Percentiles rank a stretch among this genome's conserved stretches.
phyloP scores from a whole-genome alignment of 2,888 invertebrate species.

The Microchrysa polita region DNA sequence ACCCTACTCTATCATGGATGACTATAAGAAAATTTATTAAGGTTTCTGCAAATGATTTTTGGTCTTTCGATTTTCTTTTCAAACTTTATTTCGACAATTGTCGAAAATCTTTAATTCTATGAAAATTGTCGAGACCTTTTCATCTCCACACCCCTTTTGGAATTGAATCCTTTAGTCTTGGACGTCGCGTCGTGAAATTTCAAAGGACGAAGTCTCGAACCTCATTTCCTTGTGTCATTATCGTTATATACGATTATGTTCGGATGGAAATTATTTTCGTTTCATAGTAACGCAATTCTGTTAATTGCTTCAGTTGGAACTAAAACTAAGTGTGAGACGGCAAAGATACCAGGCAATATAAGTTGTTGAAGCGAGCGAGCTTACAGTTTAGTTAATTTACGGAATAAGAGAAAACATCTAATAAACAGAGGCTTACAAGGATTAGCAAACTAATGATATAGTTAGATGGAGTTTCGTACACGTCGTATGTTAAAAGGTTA shows the following conservation, averaged over 20 bases:
- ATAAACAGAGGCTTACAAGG: conserved; percentile 30
- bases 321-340: no score
- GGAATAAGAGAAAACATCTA: conserved; percentile 21
- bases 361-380: not conserved
- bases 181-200: no score
- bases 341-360: no score
- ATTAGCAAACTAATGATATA: conserved; percentile 1
- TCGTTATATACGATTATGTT: no score
- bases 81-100: not conserved
- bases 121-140: not conserved
- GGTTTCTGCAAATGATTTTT: conserved; percentile 8
- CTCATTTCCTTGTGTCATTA: no score
- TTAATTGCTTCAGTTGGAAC: not conserved
- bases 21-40: not conserved
- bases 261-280: not conserved
- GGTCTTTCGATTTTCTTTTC: not conserved
- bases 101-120: not conserved
- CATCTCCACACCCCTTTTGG: not conserved
- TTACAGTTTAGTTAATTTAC: conserved; percentile 7
- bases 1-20: no score
- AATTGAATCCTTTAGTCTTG: no score
- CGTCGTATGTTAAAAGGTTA: not conserved
- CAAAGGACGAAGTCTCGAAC: no score
- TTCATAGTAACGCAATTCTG: not conserved
- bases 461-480: not conserved